Conservation (phyloP, 2,113 vertebrate genomes). For the Hippocampus guttulatus region DNA sequence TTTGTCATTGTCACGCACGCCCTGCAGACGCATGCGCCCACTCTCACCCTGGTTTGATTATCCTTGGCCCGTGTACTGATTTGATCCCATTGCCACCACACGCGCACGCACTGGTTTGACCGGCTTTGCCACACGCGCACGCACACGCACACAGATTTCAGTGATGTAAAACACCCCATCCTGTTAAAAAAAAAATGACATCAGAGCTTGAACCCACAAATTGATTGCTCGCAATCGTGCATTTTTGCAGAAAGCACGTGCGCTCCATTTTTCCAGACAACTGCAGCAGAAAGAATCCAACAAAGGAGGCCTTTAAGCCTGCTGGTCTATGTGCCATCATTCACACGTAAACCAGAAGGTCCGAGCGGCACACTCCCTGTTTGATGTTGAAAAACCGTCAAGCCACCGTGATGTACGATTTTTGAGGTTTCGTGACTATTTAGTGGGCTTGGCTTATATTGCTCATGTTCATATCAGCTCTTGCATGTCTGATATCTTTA, state of each 20-base stretch:
- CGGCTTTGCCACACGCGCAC: neutral
- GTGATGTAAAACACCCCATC: neutral
- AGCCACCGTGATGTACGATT: neutral
- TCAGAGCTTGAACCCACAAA: neutral
- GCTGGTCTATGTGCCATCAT: constrained; percentile 24
- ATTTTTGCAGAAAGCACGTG: neutral
- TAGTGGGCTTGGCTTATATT: neutral
- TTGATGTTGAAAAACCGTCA: neutral
- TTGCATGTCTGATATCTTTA: neutral
- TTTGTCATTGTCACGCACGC: neutral
- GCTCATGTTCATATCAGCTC: neutral
- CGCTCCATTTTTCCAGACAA: neutral
- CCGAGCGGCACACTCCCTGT: neutral
- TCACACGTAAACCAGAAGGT: constrained; percentile 40
- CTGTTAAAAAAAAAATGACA: too few relatives aligned
- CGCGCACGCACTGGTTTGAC: neutral
- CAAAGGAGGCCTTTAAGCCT: constrained; percentile 20
- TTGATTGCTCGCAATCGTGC: neutral
- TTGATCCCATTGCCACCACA: neutral
- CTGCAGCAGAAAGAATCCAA: constrained; percentile 10
- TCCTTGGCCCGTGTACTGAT: neutral
- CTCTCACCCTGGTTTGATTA: neutral
- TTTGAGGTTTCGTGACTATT: neutral
- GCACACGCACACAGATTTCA: too few relatives aligned
- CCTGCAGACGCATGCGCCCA: too few relatives aligned